phyloP scores from a whole-genome alignment of 2,113 vertebrate genomes.

The Castor canadensis region DNA sequence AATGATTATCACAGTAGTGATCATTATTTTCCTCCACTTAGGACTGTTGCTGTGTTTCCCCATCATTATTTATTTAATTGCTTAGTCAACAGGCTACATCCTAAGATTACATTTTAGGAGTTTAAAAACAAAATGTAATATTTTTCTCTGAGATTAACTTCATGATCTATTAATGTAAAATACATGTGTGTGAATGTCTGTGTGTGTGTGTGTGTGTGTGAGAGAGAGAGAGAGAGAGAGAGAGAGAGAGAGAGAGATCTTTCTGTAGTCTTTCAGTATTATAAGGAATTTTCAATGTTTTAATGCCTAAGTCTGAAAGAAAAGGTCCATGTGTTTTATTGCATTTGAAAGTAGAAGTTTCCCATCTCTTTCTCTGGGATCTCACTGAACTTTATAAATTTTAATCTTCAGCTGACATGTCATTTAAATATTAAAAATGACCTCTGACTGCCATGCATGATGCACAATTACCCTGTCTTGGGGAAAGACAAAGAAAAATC shows the following conservation, averaged over 20 bases:
- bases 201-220: neutral
- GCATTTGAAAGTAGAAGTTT: slow-evolving; percentile 43
- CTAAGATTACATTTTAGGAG: neutral
- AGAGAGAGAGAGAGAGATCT: neutral
- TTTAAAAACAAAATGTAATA: slow-evolving; percentile 45
- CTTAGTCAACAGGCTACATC: neutral
- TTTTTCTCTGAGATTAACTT: slow-evolving; percentile 34
- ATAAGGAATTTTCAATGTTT: neutral
- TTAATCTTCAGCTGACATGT: slow-evolving; percentile 50
- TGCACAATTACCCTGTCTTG: neutral
- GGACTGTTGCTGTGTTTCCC: neutral
- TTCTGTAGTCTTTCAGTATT: neutral
- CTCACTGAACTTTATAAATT: slow-evolving; percentile 35
- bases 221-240: neutral
- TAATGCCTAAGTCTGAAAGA: neutral
- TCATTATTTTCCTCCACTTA: neutral
- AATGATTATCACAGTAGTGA: slow-evolving; percentile 27
- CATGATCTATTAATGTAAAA: neutral
- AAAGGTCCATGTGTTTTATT: neutral
- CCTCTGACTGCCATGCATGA: neutral
- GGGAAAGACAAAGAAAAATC: slow-evolving; percentile 41
- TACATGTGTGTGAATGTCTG: neutral
- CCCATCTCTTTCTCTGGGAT: neutral
- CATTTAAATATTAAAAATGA: slow-evolving; percentile 69
- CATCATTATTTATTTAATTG: slow-evolving; percentile 40